These are phyloP conservation scores for Cariama cristata DNA, from an alignment of 2,113 vertebrate genomes.

Conservation along the genomic window DNA sequence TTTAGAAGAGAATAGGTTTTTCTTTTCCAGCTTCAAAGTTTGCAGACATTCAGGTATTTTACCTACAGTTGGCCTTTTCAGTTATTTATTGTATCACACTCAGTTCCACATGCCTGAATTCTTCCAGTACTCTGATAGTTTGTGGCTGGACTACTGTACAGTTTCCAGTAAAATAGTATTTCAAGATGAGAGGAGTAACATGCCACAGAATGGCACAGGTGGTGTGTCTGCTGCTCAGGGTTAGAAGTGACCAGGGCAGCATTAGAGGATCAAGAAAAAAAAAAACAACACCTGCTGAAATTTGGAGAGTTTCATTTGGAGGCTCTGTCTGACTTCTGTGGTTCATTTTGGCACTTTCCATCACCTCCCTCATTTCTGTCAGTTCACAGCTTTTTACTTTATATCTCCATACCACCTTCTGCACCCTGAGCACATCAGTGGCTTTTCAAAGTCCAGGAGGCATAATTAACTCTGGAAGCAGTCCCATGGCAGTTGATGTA, in stretches of 20 bases:
- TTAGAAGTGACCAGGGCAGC: conserved; percentile 83
- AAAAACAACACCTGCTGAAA: conserved; percentile 76
- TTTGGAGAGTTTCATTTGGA: not conserved
- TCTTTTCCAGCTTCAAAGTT: not conserved
- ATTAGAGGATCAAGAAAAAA: conserved; percentile 71
- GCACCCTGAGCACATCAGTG: not conserved
- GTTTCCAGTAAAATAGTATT: conserved; percentile 85
- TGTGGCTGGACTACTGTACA: conserved; percentile 82
- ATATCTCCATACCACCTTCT: not conserved
- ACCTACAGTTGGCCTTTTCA: not conserved
- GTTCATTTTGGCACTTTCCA: not conserved
- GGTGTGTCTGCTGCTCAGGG: conserved; percentile 84
- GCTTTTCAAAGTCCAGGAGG: not conserved
- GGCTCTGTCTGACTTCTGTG: not conserved
- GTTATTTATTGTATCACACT: conserved; percentile 16
- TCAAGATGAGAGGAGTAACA: conserved; percentile 80
- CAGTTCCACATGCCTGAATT: conserved; percentile 78
- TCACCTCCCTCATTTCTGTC: not conserved
- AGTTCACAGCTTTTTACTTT: not conserved
- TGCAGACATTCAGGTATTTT: not conserved
- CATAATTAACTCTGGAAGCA: conserved; percentile 1
- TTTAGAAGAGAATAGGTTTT: not conserved
- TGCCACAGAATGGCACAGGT: conserved; percentile 82
- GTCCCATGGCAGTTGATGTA: not conserved
- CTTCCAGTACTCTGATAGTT: conserved; percentile 82